Base-by-base conservation (phyloP, 2,888 invertebrate genomes). In the Pristionchus japonicus region DNA sequence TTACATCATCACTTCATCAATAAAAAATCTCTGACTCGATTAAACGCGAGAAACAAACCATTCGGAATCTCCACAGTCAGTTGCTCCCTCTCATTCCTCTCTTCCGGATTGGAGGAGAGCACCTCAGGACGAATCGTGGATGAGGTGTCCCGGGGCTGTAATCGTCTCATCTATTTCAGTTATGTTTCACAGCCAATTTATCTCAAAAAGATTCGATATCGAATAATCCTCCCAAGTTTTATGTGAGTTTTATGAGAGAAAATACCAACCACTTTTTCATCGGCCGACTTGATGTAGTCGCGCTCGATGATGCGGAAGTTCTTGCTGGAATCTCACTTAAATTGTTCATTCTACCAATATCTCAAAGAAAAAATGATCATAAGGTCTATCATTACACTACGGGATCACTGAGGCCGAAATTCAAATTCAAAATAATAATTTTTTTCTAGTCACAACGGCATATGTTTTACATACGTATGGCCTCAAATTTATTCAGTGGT, bases 291-390 rank as follows among this genome's bases (percentile, higher is more conserved):
- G 85, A 85, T 61, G 17, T 31, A 40, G 20, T 85, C 85, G 3
- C 85, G 40, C 20, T 85, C 85, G n/a, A 85, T 57, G 64, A 85
- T 64, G 13, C 85, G 85, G 85, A 85, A 85, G 7, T 85, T 85
- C 43, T 64, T 52, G n/a, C 85, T 83, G 52, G 43, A 31, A 80
- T n/a, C n/a, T n/a, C n/a, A n/a, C n/a, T n/a, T n/a, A n/a, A n/a
- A n/a, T n/a, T n/a, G n/a, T n/a, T n/a, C n/a, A n/a, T n/a, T n/a
- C n/a, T n/a, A n/a, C n/a, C n/a, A n/a, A n/a, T n/a, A n/a, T n/a
- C n/a, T n/a, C n/a, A n/a, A n/a, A n/a, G n/a, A n/a, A n/a, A n/a
- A n/a, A n/a, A n/a, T n/a, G n/a, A n/a, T n/a, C n/a, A 83, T 52
- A 15, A 67, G 27, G 23, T 27, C 20, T 40, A 74, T 40, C 31